Conservation (phyloP, 2,797 vertebrate genomes). For the Urophycis tenuis region DNA sequence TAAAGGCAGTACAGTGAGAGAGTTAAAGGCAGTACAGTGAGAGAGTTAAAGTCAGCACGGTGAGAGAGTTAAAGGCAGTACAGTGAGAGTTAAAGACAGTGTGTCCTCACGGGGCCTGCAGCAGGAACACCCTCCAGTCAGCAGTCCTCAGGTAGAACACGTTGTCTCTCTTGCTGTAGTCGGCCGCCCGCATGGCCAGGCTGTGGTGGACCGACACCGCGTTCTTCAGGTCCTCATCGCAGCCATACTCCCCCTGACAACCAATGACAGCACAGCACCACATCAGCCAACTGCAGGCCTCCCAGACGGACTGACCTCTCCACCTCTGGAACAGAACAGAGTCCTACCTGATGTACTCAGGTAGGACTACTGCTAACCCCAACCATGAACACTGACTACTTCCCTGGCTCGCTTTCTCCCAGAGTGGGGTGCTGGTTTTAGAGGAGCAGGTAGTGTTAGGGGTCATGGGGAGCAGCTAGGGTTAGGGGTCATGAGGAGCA, state of each 20-base stretch:
- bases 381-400: too few species aligned
- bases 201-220: constrained; percentile 94
- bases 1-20: too few species aligned
- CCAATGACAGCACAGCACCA: constrained; percentile 27
- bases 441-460: not conserved
- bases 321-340: too few species aligned
- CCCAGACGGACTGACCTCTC: too few species aligned
- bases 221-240: constrained; percentile 89
- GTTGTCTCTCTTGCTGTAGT: constrained; percentile 92
- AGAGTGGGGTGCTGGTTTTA: too few species aligned
- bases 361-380: too few species aligned
- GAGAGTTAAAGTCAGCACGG: too few species aligned
- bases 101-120: constrained; percentile 86
- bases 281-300: not conserved
- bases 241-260: constrained; percentile 84
- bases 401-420: too few species aligned
- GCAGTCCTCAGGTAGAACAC: constrained; percentile 98
- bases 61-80: too few species aligned
- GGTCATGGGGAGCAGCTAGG: not conserved
- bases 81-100: not conserved
- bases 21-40: too few species aligned
- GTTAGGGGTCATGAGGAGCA: not conserved
- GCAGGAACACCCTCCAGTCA: constrained; percentile 96
- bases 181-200: constrained; percentile 84
- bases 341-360: too few species aligned